phyloP scores from a whole-genome alignment of 92 coral and sea anemone genomes.

The Umimayanthus kanabou region DNA sequence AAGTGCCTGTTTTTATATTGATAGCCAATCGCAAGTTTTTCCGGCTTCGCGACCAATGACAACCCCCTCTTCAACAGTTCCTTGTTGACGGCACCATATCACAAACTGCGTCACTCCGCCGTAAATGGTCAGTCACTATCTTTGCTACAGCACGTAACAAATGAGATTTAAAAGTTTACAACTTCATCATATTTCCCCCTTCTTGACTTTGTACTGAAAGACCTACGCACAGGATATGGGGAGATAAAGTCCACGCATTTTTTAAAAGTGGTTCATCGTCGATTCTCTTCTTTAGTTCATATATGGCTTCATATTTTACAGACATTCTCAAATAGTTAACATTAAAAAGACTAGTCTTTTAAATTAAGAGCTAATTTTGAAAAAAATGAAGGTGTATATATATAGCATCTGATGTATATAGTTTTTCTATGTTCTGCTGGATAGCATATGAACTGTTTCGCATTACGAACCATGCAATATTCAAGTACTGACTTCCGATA shows the following conservation, averaged over 20 bases:
- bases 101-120: slow-evolving; percentile 32
- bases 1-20: slow-evolving; percentile 43
- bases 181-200: not conserved
- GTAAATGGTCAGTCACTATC: not conserved
- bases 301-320: not conserved
- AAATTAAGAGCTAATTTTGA: too few relatives aligned
- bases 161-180: slow-evolving; percentile 1
- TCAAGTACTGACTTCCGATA: too few relatives aligned
- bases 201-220: not conserved
- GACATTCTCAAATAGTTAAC: not conserved
- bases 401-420: too few relatives aligned
- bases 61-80: not conserved
- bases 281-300: not conserved
- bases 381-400: too few relatives aligned
- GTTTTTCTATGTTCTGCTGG: too few relatives aligned
- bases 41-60: slow-evolving; percentile 42
- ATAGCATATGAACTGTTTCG: too few relatives aligned
- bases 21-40: slow-evolving; percentile 52
- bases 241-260: not conserved
- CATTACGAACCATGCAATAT: too few relatives aligned
- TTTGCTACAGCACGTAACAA: slow-evolving; percentile 1
- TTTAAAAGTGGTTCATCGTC: not conserved
- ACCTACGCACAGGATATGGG: slow-evolving; percentile 20
- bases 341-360: too few relatives aligned
- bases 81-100: slow-evolving; percentile 23